phyloP scores from a whole-genome alignment of 1,140 invertebrate species.

The Adelges cooleyi region DNA sequence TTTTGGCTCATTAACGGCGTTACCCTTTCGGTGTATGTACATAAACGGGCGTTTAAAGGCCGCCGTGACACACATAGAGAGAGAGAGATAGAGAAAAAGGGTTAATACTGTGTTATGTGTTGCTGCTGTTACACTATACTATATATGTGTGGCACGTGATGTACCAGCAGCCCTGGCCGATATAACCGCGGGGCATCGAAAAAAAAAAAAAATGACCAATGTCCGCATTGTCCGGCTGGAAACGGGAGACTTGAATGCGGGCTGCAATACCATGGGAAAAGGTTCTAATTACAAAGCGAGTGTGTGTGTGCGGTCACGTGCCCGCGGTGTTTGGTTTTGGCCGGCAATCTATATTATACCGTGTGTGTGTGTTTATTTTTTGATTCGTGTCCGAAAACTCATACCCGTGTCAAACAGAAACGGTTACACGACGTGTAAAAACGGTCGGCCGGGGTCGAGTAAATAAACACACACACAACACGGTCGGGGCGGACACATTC shows the following conservation, averaged over 20 bases:
- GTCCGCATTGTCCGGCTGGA: constrained; percentile 8
- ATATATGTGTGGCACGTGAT: constrained; percentile 21
- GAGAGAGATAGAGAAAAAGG: neutral
- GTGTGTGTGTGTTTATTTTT: neutral
- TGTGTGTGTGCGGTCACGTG: neutral
- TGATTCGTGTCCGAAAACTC: neutral
- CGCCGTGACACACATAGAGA: neutral
- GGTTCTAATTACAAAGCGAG: neutral
- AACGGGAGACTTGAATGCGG: neutral
- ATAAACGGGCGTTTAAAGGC: neutral
- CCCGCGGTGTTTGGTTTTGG: neutral
- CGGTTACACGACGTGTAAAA: neutral
- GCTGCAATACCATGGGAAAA: constrained; percentile 20
- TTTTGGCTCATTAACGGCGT: constrained; percentile 11
- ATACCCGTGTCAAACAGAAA: neutral
- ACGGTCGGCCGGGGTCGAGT: neutral
- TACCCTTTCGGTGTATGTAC: neutral
- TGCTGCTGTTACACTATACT: too few species aligned
- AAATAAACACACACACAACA: too few species aligned
- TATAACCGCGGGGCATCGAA: neutral
- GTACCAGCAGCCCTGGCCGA: constrained; percentile 11
- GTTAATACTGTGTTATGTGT: too few species aligned
- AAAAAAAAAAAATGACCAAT: constrained; percentile 20
- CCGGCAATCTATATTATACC: neutral
- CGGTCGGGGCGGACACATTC: too few species aligned